A percentile compares a stretch with the other conserved stretches of the same genome.
phyloP scores from a whole-genome alignment of 2,888 invertebrate genomes.

The Actias luna region DNA sequence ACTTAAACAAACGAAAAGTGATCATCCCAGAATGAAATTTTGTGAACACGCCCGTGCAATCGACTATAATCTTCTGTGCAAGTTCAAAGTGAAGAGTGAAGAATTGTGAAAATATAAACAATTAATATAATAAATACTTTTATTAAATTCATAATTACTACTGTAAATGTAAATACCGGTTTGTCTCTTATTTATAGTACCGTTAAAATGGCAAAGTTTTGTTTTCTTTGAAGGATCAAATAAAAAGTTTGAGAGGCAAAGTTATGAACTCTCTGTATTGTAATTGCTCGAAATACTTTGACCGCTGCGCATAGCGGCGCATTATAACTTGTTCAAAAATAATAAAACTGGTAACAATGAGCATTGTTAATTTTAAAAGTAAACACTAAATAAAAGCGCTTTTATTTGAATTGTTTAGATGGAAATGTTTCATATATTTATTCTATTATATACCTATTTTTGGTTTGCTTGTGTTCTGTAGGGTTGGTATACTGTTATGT shows the following conservation, averaged over 20 bases:
- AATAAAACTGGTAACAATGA: slow-evolving; percentile 62
- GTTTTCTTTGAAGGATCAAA: slow-evolving; percentile 22
- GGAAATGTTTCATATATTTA: too few species aligned
- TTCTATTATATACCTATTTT: too few species aligned
- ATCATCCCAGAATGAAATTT: too few species aligned
- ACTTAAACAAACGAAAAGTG: neutral
- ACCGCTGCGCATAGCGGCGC: slow-evolving; percentile 58
- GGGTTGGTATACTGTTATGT: too few species aligned
- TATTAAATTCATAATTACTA: too few species aligned
- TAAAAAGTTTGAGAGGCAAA: slow-evolving; percentile 43
- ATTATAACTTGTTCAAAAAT: slow-evolving; percentile 62
- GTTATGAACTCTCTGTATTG: slow-evolving; percentile 59
- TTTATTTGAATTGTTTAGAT: neutral
- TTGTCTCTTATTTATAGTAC: neutral
- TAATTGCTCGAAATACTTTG: slow-evolving; percentile 64
- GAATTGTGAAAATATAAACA: too few species aligned
- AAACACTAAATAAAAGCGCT: neutral
- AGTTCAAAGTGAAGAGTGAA: too few species aligned
- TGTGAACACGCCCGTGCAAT: too few species aligned
- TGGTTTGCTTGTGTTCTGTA: too few species aligned
- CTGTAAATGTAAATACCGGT: neutral
- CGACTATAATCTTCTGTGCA: too few species aligned
- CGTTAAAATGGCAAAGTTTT: neutral
- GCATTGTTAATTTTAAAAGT: slow-evolving; percentile 27
- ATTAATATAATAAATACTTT: too few species aligned